phyloP scores from a whole-genome alignment of 35 echinoderm and acorn worm species.

The Apostichopus parvimensis region DNA sequence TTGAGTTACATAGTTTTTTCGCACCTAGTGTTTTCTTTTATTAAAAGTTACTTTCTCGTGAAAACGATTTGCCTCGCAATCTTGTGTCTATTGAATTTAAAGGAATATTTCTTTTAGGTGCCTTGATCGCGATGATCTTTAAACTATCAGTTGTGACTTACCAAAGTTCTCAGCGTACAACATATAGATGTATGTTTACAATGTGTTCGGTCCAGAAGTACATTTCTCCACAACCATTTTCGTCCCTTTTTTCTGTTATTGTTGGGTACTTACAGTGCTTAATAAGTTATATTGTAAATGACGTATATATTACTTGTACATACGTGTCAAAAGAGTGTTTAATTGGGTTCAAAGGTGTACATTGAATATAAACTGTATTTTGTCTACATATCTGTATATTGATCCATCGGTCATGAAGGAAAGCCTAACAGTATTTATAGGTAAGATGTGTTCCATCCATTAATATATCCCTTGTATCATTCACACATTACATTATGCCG shows the following conservation, averaged over 20 bases:
- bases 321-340: not conserved
- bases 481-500: not conserved
- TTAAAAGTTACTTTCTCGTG: not conserved
- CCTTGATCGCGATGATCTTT: no score
- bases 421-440: conserved; percentile 39
- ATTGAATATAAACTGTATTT: conserved; percentile 1
- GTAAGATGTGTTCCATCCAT: conserved; percentile 30
- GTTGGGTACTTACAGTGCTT: not conserved
- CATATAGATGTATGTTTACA: no score
- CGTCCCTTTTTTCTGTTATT: no score
- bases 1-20: not conserved
- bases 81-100: not conserved
- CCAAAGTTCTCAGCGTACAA: no score
- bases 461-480: conserved; percentile 26
- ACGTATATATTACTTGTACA: not conserved
- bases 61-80: not conserved
- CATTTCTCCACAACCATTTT: no score
- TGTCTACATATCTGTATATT: not conserved
- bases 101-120: not conserved
- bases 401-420: not conserved
- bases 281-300: not conserved
- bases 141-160: no score
- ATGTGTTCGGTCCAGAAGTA: no score
- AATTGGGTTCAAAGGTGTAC: not conserved
- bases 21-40: not conserved